These are phyloP conservation scores for Passer domesticus DNA, from an alignment of 2,113 vertebrate species.

Conservation along the genomic window DNA sequence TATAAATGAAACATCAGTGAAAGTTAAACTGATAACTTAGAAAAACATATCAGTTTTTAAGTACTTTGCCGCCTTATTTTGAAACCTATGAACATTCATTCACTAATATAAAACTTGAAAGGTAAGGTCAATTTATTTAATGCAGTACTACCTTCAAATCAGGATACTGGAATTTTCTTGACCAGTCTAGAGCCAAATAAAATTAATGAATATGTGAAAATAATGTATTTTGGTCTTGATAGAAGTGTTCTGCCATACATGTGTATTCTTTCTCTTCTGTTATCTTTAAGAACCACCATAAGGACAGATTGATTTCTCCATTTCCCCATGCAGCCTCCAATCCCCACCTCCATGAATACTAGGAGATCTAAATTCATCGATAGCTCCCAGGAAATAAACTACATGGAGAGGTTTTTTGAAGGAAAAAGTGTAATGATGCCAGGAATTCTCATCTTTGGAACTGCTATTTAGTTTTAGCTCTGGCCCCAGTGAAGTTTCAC, in stretches of 20 bases:
- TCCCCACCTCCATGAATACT: neutral
- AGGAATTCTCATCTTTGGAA: neutral
- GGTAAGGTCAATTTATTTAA: neutral
- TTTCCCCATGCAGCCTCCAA: neutral
- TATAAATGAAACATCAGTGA: neutral
- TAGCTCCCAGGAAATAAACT: neutral
- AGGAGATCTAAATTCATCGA: accelerated
- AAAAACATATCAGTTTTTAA: neutral
- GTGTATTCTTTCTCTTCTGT: neutral
- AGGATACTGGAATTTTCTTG: neutral
- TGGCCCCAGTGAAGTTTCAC: neutral
- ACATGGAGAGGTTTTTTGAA: neutral
- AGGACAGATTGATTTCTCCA: neutral
- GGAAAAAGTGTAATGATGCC: neutral
- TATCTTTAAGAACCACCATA: neutral
- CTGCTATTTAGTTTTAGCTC: neutral
- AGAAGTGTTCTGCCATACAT: neutral
- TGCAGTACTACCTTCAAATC: neutral
- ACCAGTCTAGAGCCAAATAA: neutral
- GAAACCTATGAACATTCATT: neutral
- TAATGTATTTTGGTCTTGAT: neutral
- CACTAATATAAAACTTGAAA: neutral
- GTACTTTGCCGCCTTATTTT: neutral
- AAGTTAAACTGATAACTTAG: neutral
- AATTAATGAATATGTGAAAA: neutral